phyloP scores from a whole-genome alignment of 2,113 vertebrate species.

The Oceanodroma tethys region DNA sequence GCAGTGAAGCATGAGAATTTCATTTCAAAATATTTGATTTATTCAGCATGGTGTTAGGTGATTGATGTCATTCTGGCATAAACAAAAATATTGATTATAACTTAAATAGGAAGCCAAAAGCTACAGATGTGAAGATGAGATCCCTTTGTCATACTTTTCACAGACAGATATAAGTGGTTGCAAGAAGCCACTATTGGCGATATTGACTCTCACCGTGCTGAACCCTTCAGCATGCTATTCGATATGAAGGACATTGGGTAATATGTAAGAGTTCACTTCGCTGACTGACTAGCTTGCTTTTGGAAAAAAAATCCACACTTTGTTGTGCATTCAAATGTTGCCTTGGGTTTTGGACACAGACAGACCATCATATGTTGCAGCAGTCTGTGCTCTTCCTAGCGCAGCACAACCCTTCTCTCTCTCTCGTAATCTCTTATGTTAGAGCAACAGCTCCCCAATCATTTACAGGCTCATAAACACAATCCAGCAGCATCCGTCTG shows the following conservation, averaged over 20 bases:
- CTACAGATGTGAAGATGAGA: not conserved
- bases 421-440: slow-evolving; percentile 36
- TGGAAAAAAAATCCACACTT: not conserved
- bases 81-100: not conserved
- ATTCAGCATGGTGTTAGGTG: not conserved
- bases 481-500: slow-evolving; percentile 50
- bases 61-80: not conserved
- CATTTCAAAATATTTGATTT: not conserved
- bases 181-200: not conserved
- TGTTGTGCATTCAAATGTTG: not conserved
- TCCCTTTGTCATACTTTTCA: not conserved
- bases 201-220: not conserved
- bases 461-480: slow-evolving; percentile 59
- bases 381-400: slow-evolving; percentile 37
- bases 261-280: not conserved
- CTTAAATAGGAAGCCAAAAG: not conserved
- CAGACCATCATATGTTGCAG: slow-evolving; percentile 33
- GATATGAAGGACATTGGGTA: not conserved
- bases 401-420: not conserved
- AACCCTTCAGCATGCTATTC: not conserved
- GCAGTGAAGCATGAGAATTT: not conserved
- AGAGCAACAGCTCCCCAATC: slow-evolving; percentile 57
- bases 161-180: not conserved
- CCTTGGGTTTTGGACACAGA: slow-evolving; percentile 1
- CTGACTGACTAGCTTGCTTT: not conserved